Percentiles rank a stretch among this genome's conserved stretches.
Conservation (phyloP, 2,113 vertebrate genomes). For the Pomatorhinus ruficollis region DNA sequence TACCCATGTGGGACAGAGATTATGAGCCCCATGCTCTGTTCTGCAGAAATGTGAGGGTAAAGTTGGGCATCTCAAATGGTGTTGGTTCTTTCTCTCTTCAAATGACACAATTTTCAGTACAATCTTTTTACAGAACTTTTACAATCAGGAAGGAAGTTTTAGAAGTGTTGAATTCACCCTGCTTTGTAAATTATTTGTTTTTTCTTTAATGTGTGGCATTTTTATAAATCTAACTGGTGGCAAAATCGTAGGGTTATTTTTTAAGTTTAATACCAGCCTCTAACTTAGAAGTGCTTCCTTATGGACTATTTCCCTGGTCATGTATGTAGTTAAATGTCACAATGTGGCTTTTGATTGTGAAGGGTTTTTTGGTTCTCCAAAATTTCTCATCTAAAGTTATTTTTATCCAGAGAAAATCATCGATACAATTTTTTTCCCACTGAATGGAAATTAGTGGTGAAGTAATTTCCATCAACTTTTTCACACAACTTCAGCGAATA, state of each 20-base stretch:
- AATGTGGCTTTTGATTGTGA: neutral
- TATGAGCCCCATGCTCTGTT: neutral
- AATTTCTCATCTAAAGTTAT: neutral
- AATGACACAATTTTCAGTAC: neutral
- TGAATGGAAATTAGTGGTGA: neutral
- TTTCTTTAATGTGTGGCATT: neutral
- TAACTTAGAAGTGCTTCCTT: neutral
- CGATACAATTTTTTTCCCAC: fast-evolving
- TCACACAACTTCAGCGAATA: neutral
- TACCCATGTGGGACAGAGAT: fast-evolving
- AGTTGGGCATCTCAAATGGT: neutral
- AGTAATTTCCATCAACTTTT: neutral
- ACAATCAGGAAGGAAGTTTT: neutral
- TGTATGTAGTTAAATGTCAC: neutral
- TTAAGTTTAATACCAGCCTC: neutral
- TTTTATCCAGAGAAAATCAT: neutral
- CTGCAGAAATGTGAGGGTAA: neutral
- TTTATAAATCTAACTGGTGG: neutral
- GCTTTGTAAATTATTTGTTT: neutral
- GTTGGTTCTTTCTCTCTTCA: neutral
- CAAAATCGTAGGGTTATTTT: neutral
- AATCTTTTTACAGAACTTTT: neutral
- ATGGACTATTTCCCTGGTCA: neutral
- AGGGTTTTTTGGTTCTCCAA: neutral
- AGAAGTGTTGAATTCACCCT: neutral